Evolutionary conservation across 23 tunicate species (phyloP).

Genomic region (Styela clava): DNA sequence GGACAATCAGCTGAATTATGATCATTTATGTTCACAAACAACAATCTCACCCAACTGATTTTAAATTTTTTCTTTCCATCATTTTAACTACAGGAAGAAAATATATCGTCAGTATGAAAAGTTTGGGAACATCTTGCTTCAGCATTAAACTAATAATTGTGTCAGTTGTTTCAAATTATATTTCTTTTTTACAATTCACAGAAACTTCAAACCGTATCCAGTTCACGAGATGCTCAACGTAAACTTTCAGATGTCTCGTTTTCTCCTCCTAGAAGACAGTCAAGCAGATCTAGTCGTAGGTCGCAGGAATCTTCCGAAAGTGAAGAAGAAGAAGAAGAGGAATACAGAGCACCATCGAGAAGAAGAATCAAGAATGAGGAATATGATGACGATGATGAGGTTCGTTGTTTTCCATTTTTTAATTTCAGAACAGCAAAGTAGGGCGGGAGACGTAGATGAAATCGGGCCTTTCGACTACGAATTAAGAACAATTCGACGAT

Average conservation of each 20-base stretch:
- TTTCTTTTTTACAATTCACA: slow-evolving; percentile 4
- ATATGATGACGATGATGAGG: background rate
- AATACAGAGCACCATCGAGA: slow-evolving; percentile 8
- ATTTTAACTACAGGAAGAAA: too few relatives aligned
- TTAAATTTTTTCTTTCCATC: too few relatives aligned
- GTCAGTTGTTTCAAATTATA: too few relatives aligned
- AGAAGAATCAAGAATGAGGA: background rate
- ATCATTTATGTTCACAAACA: too few relatives aligned
- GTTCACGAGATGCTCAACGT: slow-evolving; percentile 57
- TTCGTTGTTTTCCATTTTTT: background rate
- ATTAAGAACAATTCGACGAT: background rate
- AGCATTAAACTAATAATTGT: too few relatives aligned
- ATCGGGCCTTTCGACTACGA: too few relatives aligned
- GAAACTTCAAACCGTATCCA: slow-evolving; percentile 71
- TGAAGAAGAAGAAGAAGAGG: slow-evolving; percentile 30
- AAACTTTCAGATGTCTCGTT: slow-evolving; percentile 30
- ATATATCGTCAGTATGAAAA: too few relatives aligned
- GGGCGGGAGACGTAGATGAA: too few relatives aligned
- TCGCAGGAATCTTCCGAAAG: slow-evolving; percentile 1
- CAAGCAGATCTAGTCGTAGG: background rate
- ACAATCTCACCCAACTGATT: too few relatives aligned
- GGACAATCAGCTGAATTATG: too few relatives aligned
- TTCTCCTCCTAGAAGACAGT: slow-evolving; percentile 20
- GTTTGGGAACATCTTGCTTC: too few relatives aligned
- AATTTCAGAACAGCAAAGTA: too few relatives aligned